phyloP scores from a whole-genome alignment of 2,113 vertebrate genomes.

The Pelecanus crispus region DNA sequence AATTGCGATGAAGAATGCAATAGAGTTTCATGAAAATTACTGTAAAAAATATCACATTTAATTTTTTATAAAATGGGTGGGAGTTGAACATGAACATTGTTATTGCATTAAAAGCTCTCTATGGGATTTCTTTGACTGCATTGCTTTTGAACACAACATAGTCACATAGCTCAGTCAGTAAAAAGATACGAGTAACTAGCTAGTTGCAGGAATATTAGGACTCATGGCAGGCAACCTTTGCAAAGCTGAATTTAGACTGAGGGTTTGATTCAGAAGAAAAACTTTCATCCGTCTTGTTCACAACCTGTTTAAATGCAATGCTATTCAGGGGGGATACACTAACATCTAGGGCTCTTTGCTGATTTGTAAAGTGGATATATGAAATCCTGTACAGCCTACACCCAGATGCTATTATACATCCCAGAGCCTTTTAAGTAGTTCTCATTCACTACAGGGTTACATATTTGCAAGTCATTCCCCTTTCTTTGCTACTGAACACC shows the following conservation, averaged over 20 bases:
- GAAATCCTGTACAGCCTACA: neutral
- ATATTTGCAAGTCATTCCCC: neutral
- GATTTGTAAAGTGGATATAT: neutral
- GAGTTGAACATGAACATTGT: neutral
- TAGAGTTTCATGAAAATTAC: neutral
- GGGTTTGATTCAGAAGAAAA: neutral
- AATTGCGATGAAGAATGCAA: neutral
- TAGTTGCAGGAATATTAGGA: neutral
- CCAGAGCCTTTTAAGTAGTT: neutral
- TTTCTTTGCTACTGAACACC: neutral
- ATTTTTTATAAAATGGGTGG: neutral
- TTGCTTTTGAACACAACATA: neutral
- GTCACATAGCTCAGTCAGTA: neutral
- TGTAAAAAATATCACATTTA: neutral
- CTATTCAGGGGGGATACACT: fast-evolving
- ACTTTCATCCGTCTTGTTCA: neutral
- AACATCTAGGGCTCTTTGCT: neutral
- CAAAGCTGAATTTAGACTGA: neutral
- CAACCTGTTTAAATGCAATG: neutral
- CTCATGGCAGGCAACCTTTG: neutral
- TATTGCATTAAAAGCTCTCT: neutral
- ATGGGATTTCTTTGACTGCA: neutral
- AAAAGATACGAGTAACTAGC: neutral
- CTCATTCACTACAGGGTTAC: neutral
- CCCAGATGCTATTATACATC: neutral